Base-by-base conservation (phyloP, 2,888 invertebrate species). In the Drosophila kuntzei region DNA sequence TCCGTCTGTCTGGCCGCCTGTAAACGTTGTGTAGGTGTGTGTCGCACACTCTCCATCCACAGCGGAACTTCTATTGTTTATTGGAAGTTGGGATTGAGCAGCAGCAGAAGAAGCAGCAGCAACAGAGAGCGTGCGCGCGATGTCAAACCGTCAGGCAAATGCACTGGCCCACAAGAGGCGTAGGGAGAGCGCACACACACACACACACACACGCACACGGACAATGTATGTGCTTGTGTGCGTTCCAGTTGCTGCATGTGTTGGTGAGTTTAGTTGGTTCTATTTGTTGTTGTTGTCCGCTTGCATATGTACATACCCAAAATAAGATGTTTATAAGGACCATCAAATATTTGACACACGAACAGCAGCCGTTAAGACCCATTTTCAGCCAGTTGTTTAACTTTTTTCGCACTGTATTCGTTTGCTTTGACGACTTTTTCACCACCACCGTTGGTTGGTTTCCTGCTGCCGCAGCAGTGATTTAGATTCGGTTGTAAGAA, bases 361-460 rank as follows among this genome's bases (percentile, higher is more conserved):
- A 89, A 89, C 92, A 92, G 83, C 92, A 92, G 67, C 91, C 91
- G 79, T 90, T 90, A 46, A 92, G 89, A 74, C 92, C 91, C 92
- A 92, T 92, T 80, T 90, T 89, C 34, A 46, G 29, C 46, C 34
- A 46, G 25, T 50, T 44, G 14, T 41, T 75, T 75, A 62, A 54
- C 27, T 74, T 66, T 75, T 64, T 55, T 54, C 25, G 22, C 62
- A 47, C 51, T 54, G 18, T 58, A 51, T 57, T 55, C 58, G 53
- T 44, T 29, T 46, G 51, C 18, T 37, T 47, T 32, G 39, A 54
- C 20, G 55, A 50, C 25, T 67, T 75, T 76, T 60, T 54, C 57
- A 63, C 71, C 57, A 63, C 71, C 59, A 71, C 76, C 64, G 64
- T 44, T 27, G 53, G 53, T 41, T 54, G 47, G 41, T 62, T 87